phyloP scores from a whole-genome alignment of 2,888 invertebrate species.

The Leptopilina drosophilae region DNA sequence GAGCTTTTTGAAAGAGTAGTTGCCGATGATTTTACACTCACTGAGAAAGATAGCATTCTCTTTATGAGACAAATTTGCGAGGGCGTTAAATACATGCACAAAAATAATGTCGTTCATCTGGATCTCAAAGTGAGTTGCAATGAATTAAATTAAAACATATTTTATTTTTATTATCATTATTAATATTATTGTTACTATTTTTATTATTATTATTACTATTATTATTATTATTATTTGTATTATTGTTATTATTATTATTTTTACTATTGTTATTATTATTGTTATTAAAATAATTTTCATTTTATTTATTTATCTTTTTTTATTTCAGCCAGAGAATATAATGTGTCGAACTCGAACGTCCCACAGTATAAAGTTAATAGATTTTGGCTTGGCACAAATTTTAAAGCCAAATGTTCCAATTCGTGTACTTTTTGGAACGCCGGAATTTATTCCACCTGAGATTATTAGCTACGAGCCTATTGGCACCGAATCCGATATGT shows the following conservation, averaged over 20 bases:
- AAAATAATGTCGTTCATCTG: slow-evolving; percentile 89
- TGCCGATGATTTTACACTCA: slow-evolving; percentile 93
- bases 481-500: slow-evolving; percentile 93
- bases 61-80: slow-evolving; percentile 95
- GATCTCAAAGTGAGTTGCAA: slow-evolving; percentile 85
- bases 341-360: slow-evolving; percentile 92
- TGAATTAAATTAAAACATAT: background rate
- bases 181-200: background rate
- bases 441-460: slow-evolving; percentile 95
- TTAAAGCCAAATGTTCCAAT: slow-evolving; percentile 83
- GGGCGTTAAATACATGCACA: slow-evolving; percentile 93
- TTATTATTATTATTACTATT: background rate
- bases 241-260: too few species aligned
- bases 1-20: slow-evolving; percentile 96
- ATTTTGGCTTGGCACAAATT: slow-evolving; percentile 92
- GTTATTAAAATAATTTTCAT: background rate
- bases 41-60: slow-evolving; percentile 87
- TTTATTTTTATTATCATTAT: background rate
- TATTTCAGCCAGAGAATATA: slow-evolving; percentile 91
- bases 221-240: background rate
- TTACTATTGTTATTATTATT: background rate
- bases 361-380: slow-evolving; percentile 93
- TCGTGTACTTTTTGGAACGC: slow-evolving; percentile 90
- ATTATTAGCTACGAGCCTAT: slow-evolving; percentile 94
- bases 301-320: background rate